Evolutionary conservation across 2,113 vertebrate genomes (phyloP).

Genomic region (Lipotes vexillifer): DNA sequence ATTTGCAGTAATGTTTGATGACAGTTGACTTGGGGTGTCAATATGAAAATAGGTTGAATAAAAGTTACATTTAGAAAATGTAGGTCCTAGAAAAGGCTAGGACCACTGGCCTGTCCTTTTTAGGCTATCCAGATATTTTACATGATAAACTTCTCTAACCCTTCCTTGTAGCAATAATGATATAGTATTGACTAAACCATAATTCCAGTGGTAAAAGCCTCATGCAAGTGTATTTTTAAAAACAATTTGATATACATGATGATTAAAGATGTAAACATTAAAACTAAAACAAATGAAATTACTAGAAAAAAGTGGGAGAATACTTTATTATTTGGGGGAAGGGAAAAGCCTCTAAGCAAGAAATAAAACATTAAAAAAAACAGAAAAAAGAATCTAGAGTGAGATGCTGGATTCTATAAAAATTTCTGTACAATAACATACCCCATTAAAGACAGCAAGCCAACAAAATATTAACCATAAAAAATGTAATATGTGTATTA

Average conservation of each 20-base stretch:
- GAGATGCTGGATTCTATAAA: not conserved
- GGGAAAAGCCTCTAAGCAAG: not conserved
- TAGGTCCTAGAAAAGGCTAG: not conserved
- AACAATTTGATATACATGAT: not conserved
- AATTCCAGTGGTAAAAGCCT: not conserved
- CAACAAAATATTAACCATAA: not conserved
- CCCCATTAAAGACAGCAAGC: not conserved
- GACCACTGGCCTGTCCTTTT: not conserved
- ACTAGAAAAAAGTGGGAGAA: not conserved
- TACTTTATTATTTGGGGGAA: not conserved
- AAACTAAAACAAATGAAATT: not conserved
- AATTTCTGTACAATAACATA: not conserved
- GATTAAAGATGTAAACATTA: not conserved
- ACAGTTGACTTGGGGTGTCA: not conserved
- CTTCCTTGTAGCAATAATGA: not conserved
- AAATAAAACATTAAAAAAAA: not conserved
- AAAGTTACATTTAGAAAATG: not conserved
- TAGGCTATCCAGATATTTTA: not conserved
- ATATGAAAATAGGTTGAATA: constrained; percentile 3
- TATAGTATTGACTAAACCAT: not conserved
- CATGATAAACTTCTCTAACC: not conserved
- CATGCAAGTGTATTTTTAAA: not conserved
- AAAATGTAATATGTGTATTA: not conserved
- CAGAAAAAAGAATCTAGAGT: not conserved
- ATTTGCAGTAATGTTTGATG: not conserved